Conservation (phyloP, 1,140 invertebrate genomes). For the Lutraria rhynchaena region DNA sequence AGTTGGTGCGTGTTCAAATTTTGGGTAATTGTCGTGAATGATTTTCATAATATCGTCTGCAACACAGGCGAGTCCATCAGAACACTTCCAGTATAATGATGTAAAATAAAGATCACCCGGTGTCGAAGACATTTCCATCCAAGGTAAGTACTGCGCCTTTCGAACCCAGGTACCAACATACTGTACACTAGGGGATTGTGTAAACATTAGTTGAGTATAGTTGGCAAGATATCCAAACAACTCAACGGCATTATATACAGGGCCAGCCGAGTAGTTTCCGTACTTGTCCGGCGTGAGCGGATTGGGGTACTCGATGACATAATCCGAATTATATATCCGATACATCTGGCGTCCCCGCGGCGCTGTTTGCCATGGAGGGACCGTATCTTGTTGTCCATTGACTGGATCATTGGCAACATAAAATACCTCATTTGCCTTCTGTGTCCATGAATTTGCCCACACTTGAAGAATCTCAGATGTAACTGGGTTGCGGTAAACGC, state of each 20-base stretch:
- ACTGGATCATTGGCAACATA: conserved; percentile 64
- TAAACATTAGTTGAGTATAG: conserved; percentile 11
- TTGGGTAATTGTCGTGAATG: conserved; percentile 43
- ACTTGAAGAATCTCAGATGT: conserved; percentile 60
- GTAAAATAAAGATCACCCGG: conserved; percentile 59
- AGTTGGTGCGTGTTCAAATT: conserved; percentile 54
- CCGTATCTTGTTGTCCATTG: conserved; percentile 31
- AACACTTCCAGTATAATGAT: conserved; percentile 63
- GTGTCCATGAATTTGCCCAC: conserved; percentile 52
- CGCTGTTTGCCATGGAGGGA: background rate
- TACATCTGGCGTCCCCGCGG: background rate
- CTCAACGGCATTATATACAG: conserved; percentile 61
- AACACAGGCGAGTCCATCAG: conserved; percentile 40
- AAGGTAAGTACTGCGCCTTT: conserved; percentile 62
- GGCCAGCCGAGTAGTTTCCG: conserved; percentile 58
- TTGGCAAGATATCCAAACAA: conserved; percentile 59
- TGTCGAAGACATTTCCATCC: conserved; percentile 62
- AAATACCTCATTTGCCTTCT: conserved; percentile 62
- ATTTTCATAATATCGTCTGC: conserved; percentile 60
- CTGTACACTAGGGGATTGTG: conserved; percentile 13
- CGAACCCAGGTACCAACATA: conserved; percentile 58
- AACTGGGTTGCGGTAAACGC: conserved; percentile 63
- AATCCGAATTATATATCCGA: conserved; percentile 53
- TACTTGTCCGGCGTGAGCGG: conserved; percentile 56
- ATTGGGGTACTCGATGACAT: conserved; percentile 61